Evolutionary conservation across 53 echinoderm and acorn worm species (phyloP).

Genomic region (Echinarachnius parma): DNA sequence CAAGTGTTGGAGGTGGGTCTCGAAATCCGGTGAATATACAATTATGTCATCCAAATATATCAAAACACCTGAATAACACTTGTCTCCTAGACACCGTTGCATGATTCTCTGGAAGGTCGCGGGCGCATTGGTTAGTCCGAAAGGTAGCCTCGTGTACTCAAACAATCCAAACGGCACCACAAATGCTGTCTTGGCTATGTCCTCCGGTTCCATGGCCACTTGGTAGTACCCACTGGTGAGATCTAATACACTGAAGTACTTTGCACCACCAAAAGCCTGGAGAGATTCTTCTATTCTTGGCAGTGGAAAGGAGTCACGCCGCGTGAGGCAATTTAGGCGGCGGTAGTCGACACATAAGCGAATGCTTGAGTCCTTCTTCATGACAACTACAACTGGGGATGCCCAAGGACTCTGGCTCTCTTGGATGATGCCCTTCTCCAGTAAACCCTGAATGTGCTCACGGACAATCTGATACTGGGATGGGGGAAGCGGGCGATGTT

Average conservation of each 20-base stretch:
- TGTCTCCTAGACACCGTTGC: conserved; percentile 39
- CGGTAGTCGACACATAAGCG: conserved; percentile 27
- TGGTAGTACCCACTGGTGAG: conserved; percentile 48
- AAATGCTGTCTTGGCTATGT: conserved; percentile 44
- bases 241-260: conserved; percentile 27
- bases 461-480: conserved; percentile 4
- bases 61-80: conserved; percentile 12
- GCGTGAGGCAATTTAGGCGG: conserved; percentile 14
- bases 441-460: not conserved
- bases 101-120: conserved; percentile 24
- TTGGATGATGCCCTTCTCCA: conserved; percentile 12
- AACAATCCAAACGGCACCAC: conserved; percentile 31
- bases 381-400: conserved; percentile 7
- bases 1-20: conserved; percentile 7
- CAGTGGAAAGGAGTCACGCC: conserved; percentile 31
- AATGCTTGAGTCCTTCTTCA: conserved; percentile 19
- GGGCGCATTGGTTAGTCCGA: conserved; percentile 44
- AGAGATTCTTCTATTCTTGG: conserved; percentile 43
- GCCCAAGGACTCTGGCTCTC: conserved; percentile 26
- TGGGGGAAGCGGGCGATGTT: not conserved
- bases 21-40: conserved; percentile 13
- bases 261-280: conserved; percentile 32
- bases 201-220: conserved; percentile 21
- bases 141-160: conserved; percentile 40
- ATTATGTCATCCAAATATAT: conserved; percentile 39